A percentile compares a stretch with the other conserved stretches of the same genome.
Conservation (phyloP, 2,797 vertebrate genomes). For the Mormyrops attenuatus region DNA sequence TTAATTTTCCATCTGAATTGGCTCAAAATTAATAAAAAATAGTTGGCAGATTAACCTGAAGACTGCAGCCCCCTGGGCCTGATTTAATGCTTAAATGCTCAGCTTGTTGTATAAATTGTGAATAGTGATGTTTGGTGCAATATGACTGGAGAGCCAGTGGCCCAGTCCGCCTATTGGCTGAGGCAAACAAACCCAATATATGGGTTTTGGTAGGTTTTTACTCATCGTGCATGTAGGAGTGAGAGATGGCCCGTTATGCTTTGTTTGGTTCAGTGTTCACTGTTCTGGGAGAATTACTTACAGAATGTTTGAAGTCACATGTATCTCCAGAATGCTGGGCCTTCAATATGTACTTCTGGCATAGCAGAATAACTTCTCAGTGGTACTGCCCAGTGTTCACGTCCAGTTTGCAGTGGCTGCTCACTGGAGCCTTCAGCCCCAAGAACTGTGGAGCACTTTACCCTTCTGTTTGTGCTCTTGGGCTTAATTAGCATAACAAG, state of each 20-base stretch:
- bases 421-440: background rate
- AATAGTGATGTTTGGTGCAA: background rate
- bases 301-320: background rate
- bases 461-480: background rate
- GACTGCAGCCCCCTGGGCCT: background rate
- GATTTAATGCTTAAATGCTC: background rate
- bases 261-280: background rate
- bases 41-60: background rate
- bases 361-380: background rate
- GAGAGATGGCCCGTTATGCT: background rate
- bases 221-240: background rate
- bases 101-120: background rate
- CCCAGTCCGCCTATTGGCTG: background rate
- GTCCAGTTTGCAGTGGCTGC: background rate
- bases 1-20: slow-evolving; percentile 4
- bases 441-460: background rate
- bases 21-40: background rate
- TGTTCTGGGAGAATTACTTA: background rate
- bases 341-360: background rate
- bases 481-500: background rate
- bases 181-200: background rate
- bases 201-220: background rate
- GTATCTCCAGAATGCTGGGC: background rate
- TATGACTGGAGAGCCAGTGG: background rate
- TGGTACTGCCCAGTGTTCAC: background rate